A percentile compares a stretch with the other conserved stretches of the same genome.
phyloP scores from a whole-genome alignment of 2,797 vertebrate genomes.

The Ctenopoma kingsleyae region DNA sequence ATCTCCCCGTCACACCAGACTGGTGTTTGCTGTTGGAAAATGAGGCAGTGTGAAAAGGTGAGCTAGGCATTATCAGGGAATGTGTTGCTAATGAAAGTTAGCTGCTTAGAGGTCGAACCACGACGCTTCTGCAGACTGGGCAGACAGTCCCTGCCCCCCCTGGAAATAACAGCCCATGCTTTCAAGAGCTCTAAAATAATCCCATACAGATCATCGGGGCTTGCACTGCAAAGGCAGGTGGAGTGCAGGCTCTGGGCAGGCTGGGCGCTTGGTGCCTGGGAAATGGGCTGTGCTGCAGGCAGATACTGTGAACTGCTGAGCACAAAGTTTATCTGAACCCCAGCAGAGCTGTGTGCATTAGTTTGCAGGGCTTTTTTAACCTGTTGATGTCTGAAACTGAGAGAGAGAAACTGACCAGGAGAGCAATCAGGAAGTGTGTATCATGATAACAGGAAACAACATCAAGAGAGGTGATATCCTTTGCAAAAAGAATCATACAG shows the following conservation, averaged over 20 bases:
- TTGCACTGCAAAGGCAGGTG: constrained; percentile 48
- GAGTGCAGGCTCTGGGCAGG: constrained; percentile 19
- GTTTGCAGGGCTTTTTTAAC: constrained; percentile 28
- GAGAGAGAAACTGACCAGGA: background rate
- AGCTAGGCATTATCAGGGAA: constrained; percentile 20
- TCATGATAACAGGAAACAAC: background rate
- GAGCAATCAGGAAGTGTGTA: background rate
- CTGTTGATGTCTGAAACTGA: constrained; percentile 27
- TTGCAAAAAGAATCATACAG: background rate
- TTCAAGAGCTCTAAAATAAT: constrained; percentile 50
- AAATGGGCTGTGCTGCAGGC: constrained; percentile 58
- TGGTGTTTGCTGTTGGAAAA: constrained; percentile 13
- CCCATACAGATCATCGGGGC: constrained; percentile 43
- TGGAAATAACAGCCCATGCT: constrained; percentile 46
- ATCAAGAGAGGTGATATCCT: background rate
- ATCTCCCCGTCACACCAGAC: constrained; percentile 18
- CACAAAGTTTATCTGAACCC: constrained; percentile 33
- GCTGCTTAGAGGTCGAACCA: constrained; percentile 40
- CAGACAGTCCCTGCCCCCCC: constrained; percentile 1
- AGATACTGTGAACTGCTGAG: constrained; percentile 60
- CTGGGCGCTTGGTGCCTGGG: constrained; percentile 26
- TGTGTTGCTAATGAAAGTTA: constrained; percentile 41
- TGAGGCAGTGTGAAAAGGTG: constrained; percentile 38
- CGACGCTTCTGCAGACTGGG: constrained; percentile 34
- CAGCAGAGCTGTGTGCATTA: constrained; percentile 3